Base-by-base conservation (phyloP, 2,113 vertebrate genomes). In the Etheostoma spectabile region DNA sequence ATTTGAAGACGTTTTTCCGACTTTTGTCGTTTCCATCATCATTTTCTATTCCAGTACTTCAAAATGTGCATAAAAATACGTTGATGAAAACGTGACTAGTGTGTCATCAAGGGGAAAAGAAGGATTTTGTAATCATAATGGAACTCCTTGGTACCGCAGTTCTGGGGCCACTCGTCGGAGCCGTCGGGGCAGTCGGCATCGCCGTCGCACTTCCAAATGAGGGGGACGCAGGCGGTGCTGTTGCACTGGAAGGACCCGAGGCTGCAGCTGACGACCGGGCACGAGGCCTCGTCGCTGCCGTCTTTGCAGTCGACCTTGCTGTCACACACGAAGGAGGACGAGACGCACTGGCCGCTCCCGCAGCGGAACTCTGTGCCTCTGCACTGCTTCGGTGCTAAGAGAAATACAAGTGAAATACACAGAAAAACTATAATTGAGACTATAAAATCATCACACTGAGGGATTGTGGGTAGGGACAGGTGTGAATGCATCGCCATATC, bases 191-290 rank as follows among this genome's bases (percentile, higher is more conserved):
- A 99, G 89, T 98, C 97, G 0, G 3, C 0, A 13, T 97, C 97
- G 0, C 94, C 93, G 1, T 98, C 97, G 3, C 97, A 99, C 61
- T 87, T 91, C 97, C 97, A 98, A 0, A 96, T 91, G 8, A 73
- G 78, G 0, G 96, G 97, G 5, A 99, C 63, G 51, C 97, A 99
- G 1, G 79, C 68, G 0, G 86, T 89, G 86, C 85, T 93, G 88
- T 95, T 95, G 91, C 97, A 98, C 51, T 79, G 94, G 90, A 97
- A 97, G 52, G 82, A 82, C 5, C 30, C 0, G 0, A 93, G 22
- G 66, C 85, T 85, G 66, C 97, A 98, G 60, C 96, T 96, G 77
- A 77, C 1, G 0, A 48, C 12, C 0, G 89, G 91, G 64, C 97
- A 99, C 53, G 73, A 61, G 0, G 12, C 86, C 91, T 98, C 97